Evolutionary conservation across 2,888 invertebrate genomes (phyloP), one percentile per base, ranked within the genome.

Genomic region (Asteroscopus sphinx): DNA sequence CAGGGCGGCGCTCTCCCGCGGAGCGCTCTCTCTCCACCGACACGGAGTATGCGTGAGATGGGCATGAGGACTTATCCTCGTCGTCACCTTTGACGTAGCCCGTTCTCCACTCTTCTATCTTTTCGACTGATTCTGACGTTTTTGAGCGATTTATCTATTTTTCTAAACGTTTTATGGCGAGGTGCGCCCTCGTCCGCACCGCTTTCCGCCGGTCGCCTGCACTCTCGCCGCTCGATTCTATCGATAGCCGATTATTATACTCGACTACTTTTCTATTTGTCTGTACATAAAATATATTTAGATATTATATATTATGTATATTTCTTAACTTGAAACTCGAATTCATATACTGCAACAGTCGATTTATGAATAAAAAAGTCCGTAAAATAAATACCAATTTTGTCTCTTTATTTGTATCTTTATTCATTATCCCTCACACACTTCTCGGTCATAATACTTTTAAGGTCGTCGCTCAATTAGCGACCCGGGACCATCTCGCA

Each of bases 31-130:
- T 95, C 51, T 96, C 96, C 41, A 96, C 96, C 39, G 96, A 96
- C 88, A 96, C 96, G 65, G 96, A 96, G 92, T 96, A 96, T 87
- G 96, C 96, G 95, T 96, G 96, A 96, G 94, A 87, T 85, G 88
- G 77, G 76, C 63, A 53, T 55, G 61, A 60, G 72, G 66, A 69
- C 60, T 60, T 55, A 55, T 49, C 67, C 61, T 60, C 60, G 64
- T 72, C 72, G 74, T 79, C 89, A 82, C 85, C 85, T 68, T 71
- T 72, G 73, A 75, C 63, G 76, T 74, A 79, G 87, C 80, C 77
- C 75, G 82, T 80, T 83, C 85, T 83, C 85, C 76, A 81, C 85
- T 88, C 87, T 89, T 89, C 91, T 91, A 86, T 90, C 88, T 85
- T 92, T 88, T 92, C 91, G 94, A 93, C 93, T 93, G 94, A 94